Conservation (phyloP, 2,888 invertebrate species). For the Merodon equestris region DNA sequence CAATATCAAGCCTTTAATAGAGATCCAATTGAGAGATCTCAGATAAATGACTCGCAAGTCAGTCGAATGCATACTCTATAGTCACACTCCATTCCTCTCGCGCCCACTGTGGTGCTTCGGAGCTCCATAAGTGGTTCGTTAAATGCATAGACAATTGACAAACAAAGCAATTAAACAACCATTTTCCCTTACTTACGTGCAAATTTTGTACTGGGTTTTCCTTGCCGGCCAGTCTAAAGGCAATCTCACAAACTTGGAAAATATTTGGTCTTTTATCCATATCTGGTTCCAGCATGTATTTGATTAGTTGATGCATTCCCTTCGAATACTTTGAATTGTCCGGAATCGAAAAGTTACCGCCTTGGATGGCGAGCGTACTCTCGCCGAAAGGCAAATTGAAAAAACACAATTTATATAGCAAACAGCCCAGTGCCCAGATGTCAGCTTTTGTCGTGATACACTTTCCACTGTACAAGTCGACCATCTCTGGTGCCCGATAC, state of each 20-base stretch:
- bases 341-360: constrained; percentile 91
- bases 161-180: constrained; percentile 33
- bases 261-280: constrained; percentile 91
- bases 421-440: constrained; percentile 94
- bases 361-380: constrained; percentile 94
- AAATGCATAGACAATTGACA: constrained; percentile 21
- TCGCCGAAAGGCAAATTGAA: constrained; percentile 94
- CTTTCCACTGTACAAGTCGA: constrained; percentile 91
- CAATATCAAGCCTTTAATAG: constrained; percentile 14
- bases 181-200: constrained; percentile 81
- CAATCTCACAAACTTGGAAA: constrained; percentile 88
- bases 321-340: constrained; percentile 87
- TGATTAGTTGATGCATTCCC: constrained; percentile 86
- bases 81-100: constrained; percentile 13
- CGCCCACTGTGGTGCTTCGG: no score
- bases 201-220: constrained; percentile 90
- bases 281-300: constrained; percentile 92
- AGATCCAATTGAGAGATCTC: constrained; percentile 28
- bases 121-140: constrained; percentile 37
- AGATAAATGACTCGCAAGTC: constrained; percentile 1
- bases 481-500: constrained; percentile 95
- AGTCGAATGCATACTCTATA: neutral
- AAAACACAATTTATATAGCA: constrained; percentile 93
- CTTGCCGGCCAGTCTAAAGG: constrained; percentile 85
- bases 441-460: constrained; percentile 92